Percentiles rank a stretch among this genome's conserved stretches.
Conservation (phyloP, 2,888 invertebrate genomes). For the Drosophila mayaguana region DNA sequence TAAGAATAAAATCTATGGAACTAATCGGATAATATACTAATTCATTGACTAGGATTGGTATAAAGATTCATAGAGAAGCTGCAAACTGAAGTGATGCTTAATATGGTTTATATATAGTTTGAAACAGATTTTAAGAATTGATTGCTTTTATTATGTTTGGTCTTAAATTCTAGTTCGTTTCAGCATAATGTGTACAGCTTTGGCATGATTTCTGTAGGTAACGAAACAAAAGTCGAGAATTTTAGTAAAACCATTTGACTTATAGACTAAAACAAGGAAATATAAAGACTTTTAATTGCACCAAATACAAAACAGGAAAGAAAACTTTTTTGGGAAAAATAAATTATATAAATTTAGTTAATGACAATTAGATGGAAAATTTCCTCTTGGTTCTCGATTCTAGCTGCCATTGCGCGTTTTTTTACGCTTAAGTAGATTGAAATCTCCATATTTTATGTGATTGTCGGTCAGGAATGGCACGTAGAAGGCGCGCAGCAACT, state of each 20-base stretch:
- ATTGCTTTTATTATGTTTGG: conserved; percentile 34
- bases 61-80: not conserved
- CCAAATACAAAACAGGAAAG: conserved; percentile 11
- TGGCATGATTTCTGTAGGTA: conserved; percentile 50
- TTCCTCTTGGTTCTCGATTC: conserved; percentile 12
- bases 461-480: conserved; percentile 91
- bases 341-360: conserved; percentile 22
- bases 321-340: conserved; percentile 11
- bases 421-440: conserved; percentile 88
- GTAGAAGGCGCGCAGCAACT: conserved; percentile 93
- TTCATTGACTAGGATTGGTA: not conserved
- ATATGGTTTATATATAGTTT: no score
- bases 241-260: conserved; percentile 31
- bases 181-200: conserved; percentile 68
- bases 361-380: conserved; percentile 21
- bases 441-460: conserved; percentile 89
- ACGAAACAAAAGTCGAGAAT: conserved; percentile 16
- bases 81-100: not conserved
- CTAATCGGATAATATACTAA: conserved; percentile 1
- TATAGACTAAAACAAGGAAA: conserved; percentile 33
- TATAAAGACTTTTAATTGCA: conserved; percentile 12
- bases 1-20: conserved; percentile 51
- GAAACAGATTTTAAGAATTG: conserved; percentile 10
- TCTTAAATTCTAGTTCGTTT: conserved; percentile 51
- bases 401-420: conserved; percentile 70